Evolutionary conservation across 30 jellyfish, hydroid and myxozoan genomes (phyloP), one percentile per base, ranked within the genome.

Genomic region (Aurelia coerulea): DNA sequence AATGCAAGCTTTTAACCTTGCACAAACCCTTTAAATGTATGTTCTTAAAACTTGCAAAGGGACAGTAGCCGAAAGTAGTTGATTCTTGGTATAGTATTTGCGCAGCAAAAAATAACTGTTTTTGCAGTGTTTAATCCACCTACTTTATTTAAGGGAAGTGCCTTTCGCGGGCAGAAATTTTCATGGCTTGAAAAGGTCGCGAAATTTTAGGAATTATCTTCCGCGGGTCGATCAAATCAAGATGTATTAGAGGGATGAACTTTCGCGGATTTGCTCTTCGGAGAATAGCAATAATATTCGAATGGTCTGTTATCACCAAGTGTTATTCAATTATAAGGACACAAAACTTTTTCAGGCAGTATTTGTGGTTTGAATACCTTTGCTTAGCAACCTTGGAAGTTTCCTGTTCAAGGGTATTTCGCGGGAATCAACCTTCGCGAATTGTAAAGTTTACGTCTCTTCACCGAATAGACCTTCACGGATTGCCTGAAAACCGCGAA

Each of bases 81-180:
- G 56, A 46, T 46, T 6, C 5, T 8, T 46, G 5, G 14, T 9
- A 46, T 46, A 46, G 56, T 46, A 46, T 46, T 46, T 46, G 56
- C 6, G 8, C 51, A 39, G 4, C 6, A 46, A 46, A 7, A 0
- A 42, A 7, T 0, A 46, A 9, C 1, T 6, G 14, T 46, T 46
- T 46, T 46, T 46, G 56, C 56, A 3, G 15, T 4, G 8, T 7
- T 37, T 37, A 15, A 8, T n/a, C 15, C 8, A 0, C 4, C 23
- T 68, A 68, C 46, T 15, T 68, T 10, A 16, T 65, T 68, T 68
- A 68, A 68, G 52, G 19, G 56, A 14, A 68, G 78, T 7, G 13
- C 31, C 19, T 33, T 68, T 60, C 52, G 78, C 59, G 13, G 78
- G 15, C 23, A 68, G 78, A 68, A 60, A 60, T 37, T 60, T 13